Conservation (phyloP, 1,140 invertebrate species). For the Drosophila athabasca region DNA sequence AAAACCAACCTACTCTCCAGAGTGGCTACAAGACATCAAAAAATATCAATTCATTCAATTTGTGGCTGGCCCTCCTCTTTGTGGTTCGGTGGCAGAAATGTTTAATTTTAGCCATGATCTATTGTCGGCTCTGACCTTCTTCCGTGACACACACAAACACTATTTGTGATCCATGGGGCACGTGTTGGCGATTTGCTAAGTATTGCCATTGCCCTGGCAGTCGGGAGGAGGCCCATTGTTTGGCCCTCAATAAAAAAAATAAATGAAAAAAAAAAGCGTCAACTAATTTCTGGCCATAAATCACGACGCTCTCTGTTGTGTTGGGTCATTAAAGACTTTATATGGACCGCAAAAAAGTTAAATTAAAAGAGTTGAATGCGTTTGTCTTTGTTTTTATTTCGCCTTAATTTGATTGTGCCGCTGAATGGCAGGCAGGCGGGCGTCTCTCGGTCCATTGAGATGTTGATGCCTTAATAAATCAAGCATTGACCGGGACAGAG, state of each 20-base stretch:
- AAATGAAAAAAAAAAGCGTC: conserved; percentile 20
- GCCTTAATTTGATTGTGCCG: conserved; percentile 68
- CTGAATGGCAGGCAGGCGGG: conserved; percentile 1
- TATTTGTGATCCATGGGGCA: conserved; percentile 38
- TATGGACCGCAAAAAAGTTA: conserved; percentile 22
- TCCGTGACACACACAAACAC: conserved; percentile 46
- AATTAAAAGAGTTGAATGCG: conserved; percentile 63
- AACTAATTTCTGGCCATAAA: conserved; percentile 65
- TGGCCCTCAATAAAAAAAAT: conserved; percentile 6
- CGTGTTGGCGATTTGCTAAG: conserved; percentile 43
- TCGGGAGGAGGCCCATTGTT: no score
- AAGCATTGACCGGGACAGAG: conserved; percentile 63
- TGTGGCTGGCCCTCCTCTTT: conserved; percentile 22
- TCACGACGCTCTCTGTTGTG: conserved; percentile 29
- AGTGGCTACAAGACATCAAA: conserved; percentile 19
- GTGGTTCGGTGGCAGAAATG: conserved; percentile 40
- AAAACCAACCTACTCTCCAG: neutral
- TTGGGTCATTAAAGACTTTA: conserved; percentile 48
- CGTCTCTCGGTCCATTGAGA: conserved; percentile 23
- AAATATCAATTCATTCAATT: conserved; percentile 27
- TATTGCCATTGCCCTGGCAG: conserved; percentile 36
- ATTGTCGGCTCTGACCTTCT: conserved; percentile 63
- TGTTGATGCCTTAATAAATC: conserved; percentile 67
- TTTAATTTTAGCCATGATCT: conserved; percentile 64
- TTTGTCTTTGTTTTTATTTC: conserved; percentile 50